phyloP scores from a whole-genome alignment of 2,113 vertebrate species.

The Pterophyllum scalare region DNA sequence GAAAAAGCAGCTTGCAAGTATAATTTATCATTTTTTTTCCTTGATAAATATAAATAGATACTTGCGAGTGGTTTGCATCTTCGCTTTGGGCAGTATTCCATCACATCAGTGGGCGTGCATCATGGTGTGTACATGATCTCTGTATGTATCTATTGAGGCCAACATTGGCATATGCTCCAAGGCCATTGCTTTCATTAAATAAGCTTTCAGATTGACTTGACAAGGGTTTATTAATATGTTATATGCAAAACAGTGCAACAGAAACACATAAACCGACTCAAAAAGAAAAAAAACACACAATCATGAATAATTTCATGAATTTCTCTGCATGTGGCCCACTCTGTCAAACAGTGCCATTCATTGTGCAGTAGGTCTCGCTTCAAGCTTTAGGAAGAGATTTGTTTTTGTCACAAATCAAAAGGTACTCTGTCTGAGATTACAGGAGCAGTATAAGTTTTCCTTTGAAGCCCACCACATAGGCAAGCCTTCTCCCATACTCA shows the following conservation, averaged over 20 bases:
- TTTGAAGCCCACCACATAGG: constrained; percentile 20
- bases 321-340: background rate
- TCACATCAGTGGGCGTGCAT: background rate
- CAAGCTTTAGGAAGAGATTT: background rate
- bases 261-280: background rate
- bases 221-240: background rate
- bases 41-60: constrained; percentile 21
- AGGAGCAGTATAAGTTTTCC: background rate
- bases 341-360: background rate
- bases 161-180: background rate
- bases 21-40: constrained; percentile 19
- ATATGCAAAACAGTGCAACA: background rate
- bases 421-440: constrained; percentile 6
- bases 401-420: constrained; percentile 35
- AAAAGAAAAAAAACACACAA: background rate
- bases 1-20: constrained; percentile 21
- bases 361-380: background rate
- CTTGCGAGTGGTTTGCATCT: background rate
- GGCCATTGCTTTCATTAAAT: background rate
- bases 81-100: constrained; percentile 20
- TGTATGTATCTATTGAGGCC: background rate
- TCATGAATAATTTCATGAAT: constrained; percentile 14
- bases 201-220: background rate
- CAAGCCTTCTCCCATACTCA: background rate
- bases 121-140: background rate